phyloP scores from a whole-genome alignment of 2,113 vertebrate species.

The Numida meleagris region DNA sequence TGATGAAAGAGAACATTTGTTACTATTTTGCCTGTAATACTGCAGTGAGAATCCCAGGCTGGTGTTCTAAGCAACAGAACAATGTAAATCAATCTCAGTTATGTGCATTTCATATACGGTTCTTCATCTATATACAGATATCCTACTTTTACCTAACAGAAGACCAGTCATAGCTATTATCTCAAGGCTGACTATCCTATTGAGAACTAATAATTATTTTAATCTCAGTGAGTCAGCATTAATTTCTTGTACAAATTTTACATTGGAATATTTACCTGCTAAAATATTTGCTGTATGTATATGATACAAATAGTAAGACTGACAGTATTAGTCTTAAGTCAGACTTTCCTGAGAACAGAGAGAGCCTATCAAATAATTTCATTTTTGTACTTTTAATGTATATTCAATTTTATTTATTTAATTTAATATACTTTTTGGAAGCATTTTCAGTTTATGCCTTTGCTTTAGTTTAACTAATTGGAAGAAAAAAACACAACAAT shows the following conservation, averaged over 20 bases:
- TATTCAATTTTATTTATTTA: not conserved
- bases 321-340: not conserved
- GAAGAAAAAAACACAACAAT: not conserved
- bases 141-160: not conserved
- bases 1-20: not conserved
- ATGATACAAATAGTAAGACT: not conserved
- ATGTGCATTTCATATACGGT: not conserved
- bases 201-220: not conserved
- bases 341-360: not conserved
- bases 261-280: not conserved
- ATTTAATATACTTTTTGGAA: not conserved
- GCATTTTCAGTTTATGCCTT: not conserved
- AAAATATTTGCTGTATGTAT: not conserved
- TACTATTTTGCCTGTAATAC: not conserved
- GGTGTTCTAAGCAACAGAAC: not conserved
- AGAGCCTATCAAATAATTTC: not conserved
- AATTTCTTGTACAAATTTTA: not conserved
- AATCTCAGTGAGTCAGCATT: not conserved
- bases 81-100: not conserved
- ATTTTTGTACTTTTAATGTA: not conserved
- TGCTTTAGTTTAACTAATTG: not conserved
- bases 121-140: not conserved
- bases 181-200: not conserved
- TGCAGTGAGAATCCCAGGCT: not conserved
- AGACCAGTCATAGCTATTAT: not conserved